Evolutionary conservation across 2,888 invertebrate species (phyloP).

Genomic region (Cylloceria caligata): DNA sequence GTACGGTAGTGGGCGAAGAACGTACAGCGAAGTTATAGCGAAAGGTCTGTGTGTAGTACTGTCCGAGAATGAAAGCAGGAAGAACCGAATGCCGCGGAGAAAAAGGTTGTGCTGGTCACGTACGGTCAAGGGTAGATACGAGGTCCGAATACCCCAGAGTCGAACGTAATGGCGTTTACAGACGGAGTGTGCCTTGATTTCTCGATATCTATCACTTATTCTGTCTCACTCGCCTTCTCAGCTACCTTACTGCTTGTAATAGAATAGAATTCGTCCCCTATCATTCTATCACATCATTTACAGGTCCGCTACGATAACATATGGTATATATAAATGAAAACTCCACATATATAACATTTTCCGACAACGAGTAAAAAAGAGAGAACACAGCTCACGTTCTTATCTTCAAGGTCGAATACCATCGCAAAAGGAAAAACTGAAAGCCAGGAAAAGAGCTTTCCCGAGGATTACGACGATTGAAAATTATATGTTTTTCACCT

Average conservation of each 20-base stretch:
- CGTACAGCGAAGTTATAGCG: slow-evolving; percentile 34
- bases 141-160: slow-evolving; percentile 61
- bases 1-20: slow-evolving; percentile 33
- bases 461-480: slow-evolving; percentile 44
- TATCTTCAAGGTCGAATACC: slow-evolving; percentile 37
- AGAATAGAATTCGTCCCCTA: slow-evolving; percentile 47
- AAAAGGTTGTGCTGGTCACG: slow-evolving; percentile 65
- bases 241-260: slow-evolving; percentile 20
- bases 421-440: neutral
- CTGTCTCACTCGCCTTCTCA: slow-evolving; percentile 23
- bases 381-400: slow-evolving; percentile 9
- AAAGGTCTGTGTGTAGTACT: slow-evolving; percentile 43
- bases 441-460: slow-evolving; percentile 1
- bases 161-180: slow-evolving; percentile 53
- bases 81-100: slow-evolving; percentile 11
- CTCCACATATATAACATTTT: neutral
- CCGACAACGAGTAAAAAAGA: neutral
- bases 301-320: neutral
- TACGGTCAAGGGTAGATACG: slow-evolving; percentile 67
- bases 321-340: neutral
- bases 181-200: slow-evolving; percentile 63
- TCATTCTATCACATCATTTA: slow-evolving; percentile 34
- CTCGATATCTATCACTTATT: slow-evolving; percentile 62
- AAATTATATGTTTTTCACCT: slow-evolving; percentile 42
- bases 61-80: slow-evolving; percentile 30